These are phyloP conservation scores for Nannoperca obscura DNA, from an alignment of 2,797 vertebrate species.

Conservation along the genomic window DNA sequence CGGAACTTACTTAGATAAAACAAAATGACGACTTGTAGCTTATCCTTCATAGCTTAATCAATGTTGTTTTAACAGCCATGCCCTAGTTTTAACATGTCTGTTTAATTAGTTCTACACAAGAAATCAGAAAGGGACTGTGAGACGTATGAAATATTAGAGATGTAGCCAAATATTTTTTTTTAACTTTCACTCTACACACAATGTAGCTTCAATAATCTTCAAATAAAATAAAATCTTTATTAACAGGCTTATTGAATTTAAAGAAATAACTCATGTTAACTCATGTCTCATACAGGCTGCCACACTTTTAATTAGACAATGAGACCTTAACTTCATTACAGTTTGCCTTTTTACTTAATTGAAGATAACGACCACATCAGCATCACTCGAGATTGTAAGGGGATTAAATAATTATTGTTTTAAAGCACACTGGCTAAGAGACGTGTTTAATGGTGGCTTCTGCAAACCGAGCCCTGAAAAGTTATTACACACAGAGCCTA, in stretches of 20 bases:
- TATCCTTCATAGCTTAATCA: slow-evolving; percentile 1
- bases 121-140: neutral
- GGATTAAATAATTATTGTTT: slow-evolving; percentile 79
- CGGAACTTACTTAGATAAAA: neutral
- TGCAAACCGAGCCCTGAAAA: slow-evolving; percentile 46
- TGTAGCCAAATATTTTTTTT: neutral
- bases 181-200: neutral
- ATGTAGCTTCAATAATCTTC: neutral
- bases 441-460: slow-evolving; percentile 68
- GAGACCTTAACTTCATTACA: slow-evolving; percentile 34
- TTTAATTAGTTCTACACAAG: neutral
- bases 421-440: slow-evolving; percentile 67
- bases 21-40: neutral
- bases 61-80: neutral
- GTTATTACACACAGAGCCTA: slow-evolving; percentile 64
- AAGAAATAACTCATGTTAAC: neutral
- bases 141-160: neutral
- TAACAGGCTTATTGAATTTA: neutral
- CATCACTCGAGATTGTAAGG: slow-evolving; percentile 47
- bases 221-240: neutral
- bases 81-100: neutral
- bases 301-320: neutral
- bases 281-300: neutral
- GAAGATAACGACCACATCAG: slow-evolving; percentile 34
- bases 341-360: slow-evolving; percentile 45